Conservation (phyloP, 2,888 invertebrate species). For the Drosophila siamana region DNA sequence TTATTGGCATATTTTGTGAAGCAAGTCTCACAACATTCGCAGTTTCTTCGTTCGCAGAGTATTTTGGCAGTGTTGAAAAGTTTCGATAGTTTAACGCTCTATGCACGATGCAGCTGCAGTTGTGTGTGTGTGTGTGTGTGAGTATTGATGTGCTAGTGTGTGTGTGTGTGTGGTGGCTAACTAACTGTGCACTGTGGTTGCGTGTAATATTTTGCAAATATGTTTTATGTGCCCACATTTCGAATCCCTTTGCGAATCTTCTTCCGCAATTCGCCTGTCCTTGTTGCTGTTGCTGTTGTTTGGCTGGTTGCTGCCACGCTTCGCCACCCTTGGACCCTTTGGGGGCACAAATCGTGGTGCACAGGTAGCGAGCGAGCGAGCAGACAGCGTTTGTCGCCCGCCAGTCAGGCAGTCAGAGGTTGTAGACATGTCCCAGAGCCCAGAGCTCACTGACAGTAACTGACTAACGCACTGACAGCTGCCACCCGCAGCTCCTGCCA, state of each 20-base stretch:
- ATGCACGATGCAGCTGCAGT: slow-evolving; percentile 28
- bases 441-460: slow-evolving; percentile 67
- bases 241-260: slow-evolving; percentile 53
- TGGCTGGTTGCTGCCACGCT: slow-evolving; percentile 35
- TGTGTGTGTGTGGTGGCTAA: slow-evolving; percentile 40
- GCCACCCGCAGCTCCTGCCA: slow-evolving; percentile 65
- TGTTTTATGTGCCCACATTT: slow-evolving; percentile 69
- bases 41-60: slow-evolving; percentile 14
- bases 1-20: no score
- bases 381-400: slow-evolving; percentile 7
- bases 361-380: slow-evolving; percentile 4
- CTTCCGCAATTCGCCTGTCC: slow-evolving; percentile 41
- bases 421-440: slow-evolving; percentile 54
- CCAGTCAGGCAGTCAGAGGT: slow-evolving; percentile 20
- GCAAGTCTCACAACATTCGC: no score
- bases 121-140: not conserved
- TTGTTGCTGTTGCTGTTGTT: slow-evolving; percentile 19
- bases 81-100: slow-evolving; percentile 30
- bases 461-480: slow-evolving; percentile 80
- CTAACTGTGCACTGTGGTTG: slow-evolving; percentile 54
- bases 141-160: not conserved
- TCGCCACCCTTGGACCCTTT: slow-evolving; percentile 54
- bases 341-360: slow-evolving; percentile 9
- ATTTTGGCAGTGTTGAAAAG: slow-evolving; percentile 6
- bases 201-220: slow-evolving; percentile 72